Evolutionary conservation across 2,888 invertebrate species (phyloP).

Genomic region (Chrysodeixis includens): DNA sequence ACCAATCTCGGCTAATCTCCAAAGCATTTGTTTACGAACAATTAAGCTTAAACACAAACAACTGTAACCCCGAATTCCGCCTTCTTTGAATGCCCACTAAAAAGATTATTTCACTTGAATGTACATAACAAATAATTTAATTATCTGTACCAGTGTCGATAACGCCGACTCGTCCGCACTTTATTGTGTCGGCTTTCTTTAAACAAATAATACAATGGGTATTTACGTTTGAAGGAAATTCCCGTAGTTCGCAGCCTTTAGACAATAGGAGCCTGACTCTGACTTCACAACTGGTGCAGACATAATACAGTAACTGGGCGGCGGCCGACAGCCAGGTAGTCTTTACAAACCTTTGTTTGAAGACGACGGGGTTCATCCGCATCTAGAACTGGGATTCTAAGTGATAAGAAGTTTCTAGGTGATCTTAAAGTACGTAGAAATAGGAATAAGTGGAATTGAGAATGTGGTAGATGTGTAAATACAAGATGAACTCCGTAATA

Average conservation of each 20-base stretch:
- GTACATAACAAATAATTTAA: constrained; percentile 71
- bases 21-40: constrained; percentile 39
- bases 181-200: constrained; percentile 72
- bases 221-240: constrained; percentile 66
- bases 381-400: neutral
- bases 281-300: constrained; percentile 60
- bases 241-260: constrained; percentile 66
- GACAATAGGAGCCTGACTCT: constrained; percentile 65
- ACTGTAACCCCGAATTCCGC: constrained; percentile 22
- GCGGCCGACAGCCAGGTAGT: constrained; percentile 61
- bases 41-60: constrained; percentile 35
- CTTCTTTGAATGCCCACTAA: constrained; percentile 36
- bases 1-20: constrained; percentile 27
- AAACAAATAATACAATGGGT: constrained; percentile 67
- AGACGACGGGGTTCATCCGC: constrained; percentile 9
- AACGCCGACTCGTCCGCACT: constrained; percentile 59
- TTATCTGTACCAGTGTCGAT: constrained; percentile 72
- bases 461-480: too few species aligned
- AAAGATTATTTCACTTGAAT: constrained; percentile 53
- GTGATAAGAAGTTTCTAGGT: neutral
- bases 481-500: too few species aligned
- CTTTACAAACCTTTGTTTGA: constrained; percentile 53
- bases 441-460: too few species aligned
- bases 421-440: neutral
- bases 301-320: constrained; percentile 42